Base-by-base conservation (phyloP, 2,113 vertebrate species). In the Tringa solitaria region DNA sequence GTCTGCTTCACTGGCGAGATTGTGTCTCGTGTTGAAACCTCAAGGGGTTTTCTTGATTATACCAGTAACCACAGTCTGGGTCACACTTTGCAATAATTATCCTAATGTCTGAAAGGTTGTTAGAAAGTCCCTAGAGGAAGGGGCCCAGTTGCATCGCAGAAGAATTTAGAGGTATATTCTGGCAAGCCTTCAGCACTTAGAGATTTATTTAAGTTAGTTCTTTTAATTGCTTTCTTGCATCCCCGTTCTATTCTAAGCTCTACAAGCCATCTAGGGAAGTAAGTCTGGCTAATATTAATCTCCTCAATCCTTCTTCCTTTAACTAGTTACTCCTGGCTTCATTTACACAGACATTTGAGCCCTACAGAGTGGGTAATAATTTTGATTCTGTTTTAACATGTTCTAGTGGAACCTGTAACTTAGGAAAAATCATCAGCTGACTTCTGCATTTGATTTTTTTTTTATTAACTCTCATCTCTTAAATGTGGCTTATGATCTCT, bases 171-270 rank as follows among this genome's bases (percentile, higher is more conserved):
- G 88, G 92, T 88, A 33, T 61, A n/a, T 67, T 76, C 87, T 96
- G 88, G 95, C 85, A 96, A 95, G 78, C 79, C 76, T 88, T 93
- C 93, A 90, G 82, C 90, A 77, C 93, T 84, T 20, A 77, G 56
- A 90, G 92, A 89, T 94, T 90, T 93, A 82, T 95, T 89, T 80
- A 85, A 95, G 93, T 95, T 93, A 68, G 80, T 91, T 93, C 92
- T 93, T 93, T 64, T 93, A 97, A 97, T 96, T 96, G 96, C 93
- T 94, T 96, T 90, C 96, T 77, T 88, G 86, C 80, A 83, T 96
- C 90, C 88, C 83, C 22, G 1, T 86, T 93, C 90, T 87, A 59
- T 90, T 96, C 12, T 67, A 84, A 89, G 92, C 85, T 95, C 88
- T 45, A 10, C 60, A 90, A 96, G 92, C 92, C 88, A 93, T 80